Base-by-base conservation (phyloP, 2,888 invertebrate genomes). In the Apoda limacodes region DNA sequence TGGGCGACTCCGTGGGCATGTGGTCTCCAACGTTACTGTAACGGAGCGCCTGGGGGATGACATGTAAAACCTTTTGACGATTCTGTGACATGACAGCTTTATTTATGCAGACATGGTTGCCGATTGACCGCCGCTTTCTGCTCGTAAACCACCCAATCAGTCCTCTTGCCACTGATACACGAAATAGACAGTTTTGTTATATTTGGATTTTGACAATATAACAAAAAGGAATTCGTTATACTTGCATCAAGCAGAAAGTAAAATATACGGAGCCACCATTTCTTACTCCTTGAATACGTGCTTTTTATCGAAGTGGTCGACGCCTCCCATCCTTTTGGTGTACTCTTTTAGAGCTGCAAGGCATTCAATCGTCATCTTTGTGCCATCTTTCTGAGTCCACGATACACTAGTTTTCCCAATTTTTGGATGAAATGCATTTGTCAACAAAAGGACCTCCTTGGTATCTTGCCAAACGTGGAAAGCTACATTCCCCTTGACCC, bases 271-370 rank as follows among this genome's bases (percentile, higher is more conserved):
- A 40, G 20, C 51, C 48, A 50, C 45, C 46, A 46, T 9, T 35
- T 26, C 27, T 39, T 45, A 30, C 47, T 48, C 31, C 43, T 34
- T 15, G 46, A 32, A 41, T 46, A 49, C 7, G 46, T 43, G 12
- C 28, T 33, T 26, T 39, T 45, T 21, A 43, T 48, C 45, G 13
- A 48, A 46, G 13, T 26, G 39, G 35, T 43, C 43, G 11, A 48
- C 45, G 5, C 48, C 46, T 5, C 46, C 49, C 49, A 49, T 50
- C 32, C 48, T 39, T 27, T 50, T 48, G 3, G 47, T 48, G 21
- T 51, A 52, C 30, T 46, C 37, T 34, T 44, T 39, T 9, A 51
- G 28, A 21, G 27, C 40, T 24, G 6, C 4, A 22, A 37, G 43
- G 22, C 40, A 46, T 12, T 10, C 5, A 12, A 43, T 29, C 17